These are phyloP conservation scores for Amiota communis DNA, from an alignment of 2,888 invertebrate genomes.

Conservation along the genomic window DNA sequence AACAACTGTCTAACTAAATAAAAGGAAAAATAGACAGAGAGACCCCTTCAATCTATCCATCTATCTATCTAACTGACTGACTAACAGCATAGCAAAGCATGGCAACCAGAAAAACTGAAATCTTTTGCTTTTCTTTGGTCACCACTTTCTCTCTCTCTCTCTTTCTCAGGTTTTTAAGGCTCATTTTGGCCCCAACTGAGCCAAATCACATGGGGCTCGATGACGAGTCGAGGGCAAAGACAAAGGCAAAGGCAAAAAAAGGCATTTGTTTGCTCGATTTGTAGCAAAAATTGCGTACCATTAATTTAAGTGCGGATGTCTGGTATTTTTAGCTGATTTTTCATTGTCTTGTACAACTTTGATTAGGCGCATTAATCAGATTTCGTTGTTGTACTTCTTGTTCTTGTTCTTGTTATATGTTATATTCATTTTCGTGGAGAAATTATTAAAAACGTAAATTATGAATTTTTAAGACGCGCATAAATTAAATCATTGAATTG, in stretches of 20 bases:
- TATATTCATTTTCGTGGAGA: not conserved
- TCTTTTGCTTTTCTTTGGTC: slow-evolving; percentile 3
- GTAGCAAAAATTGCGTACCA: slow-evolving; percentile 19
- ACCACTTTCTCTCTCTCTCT: not conserved
- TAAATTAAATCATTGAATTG: slow-evolving; percentile 14
- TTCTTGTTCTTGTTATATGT: not conserved
- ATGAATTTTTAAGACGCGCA: slow-evolving; percentile 3
- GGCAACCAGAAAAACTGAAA: not conserved
- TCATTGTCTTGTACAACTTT: slow-evolving; percentile 12
- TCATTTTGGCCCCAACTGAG: no score
- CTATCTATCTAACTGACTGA: not conserved
- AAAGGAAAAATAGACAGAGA: not conserved
- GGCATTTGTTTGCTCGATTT: slow-evolving; percentile 10
- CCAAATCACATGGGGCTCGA: no score
- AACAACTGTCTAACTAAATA: slow-evolving; percentile 24
- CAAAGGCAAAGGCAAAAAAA: no score
- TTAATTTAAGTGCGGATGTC: slow-evolving; percentile 21
- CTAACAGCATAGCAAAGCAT: not conserved
- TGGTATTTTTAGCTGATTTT: slow-evolving; percentile 21
- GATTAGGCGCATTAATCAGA: slow-evolving; percentile 22
- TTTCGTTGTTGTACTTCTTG: not conserved
- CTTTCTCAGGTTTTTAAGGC: not conserved
- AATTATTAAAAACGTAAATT: slow-evolving; percentile 21
- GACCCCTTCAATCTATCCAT: not conserved
- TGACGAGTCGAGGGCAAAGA: no score